Evolutionary conservation across 2,113 vertebrate genomes (phyloP).

Genomic region (Noctilio leporinus): DNA sequence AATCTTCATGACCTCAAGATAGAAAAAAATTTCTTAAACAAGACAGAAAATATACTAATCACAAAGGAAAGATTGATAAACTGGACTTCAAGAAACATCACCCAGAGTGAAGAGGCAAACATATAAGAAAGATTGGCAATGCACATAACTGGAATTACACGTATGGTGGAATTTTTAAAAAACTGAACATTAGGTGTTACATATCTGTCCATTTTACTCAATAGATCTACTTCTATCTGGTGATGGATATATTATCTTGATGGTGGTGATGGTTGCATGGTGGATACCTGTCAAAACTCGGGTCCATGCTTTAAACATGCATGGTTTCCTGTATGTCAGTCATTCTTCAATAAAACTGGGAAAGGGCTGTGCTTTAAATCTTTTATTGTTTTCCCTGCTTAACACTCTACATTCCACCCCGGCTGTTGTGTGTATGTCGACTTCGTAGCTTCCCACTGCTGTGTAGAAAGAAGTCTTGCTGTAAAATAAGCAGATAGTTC

Average conservation of each 20-base stretch:
- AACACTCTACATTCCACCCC: background rate
- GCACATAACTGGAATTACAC: background rate
- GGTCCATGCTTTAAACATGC: background rate
- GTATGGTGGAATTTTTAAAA: background rate
- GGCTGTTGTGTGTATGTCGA: background rate
- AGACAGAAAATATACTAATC: background rate
- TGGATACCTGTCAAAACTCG: background rate
- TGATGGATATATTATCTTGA: background rate
- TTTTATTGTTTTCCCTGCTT: background rate
- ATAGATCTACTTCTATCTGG: background rate
- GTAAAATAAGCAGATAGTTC: background rate
- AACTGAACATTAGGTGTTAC: background rate
- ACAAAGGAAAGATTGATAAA: background rate
- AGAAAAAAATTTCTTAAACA: background rate
- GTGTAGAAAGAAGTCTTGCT: background rate
- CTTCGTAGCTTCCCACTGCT: background rate
- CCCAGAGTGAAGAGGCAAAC: background rate
- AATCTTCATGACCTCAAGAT: background rate
- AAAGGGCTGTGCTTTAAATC: background rate
- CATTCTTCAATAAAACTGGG: background rate
- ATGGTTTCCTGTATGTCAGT: background rate
- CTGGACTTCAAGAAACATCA: background rate
- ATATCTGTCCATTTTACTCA: background rate
- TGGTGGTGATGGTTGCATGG: background rate
- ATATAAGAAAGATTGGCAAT: background rate